These are phyloP conservation scores for Triplophysa rosa DNA, from an alignment of 2,113 vertebrate species.

Conservation along the genomic window DNA sequence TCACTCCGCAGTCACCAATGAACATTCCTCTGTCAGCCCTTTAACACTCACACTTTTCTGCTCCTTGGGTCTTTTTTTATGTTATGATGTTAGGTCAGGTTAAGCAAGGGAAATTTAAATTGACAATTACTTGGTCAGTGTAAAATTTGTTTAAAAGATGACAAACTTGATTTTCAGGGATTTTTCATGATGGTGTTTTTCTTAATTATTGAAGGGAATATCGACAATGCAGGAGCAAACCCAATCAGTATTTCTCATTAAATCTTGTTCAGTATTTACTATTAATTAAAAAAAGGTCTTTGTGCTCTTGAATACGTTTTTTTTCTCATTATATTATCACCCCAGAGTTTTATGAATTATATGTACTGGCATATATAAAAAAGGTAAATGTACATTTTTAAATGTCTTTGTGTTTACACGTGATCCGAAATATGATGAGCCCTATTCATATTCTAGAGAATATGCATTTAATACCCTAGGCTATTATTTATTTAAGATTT, in stretches of 20 bases:
- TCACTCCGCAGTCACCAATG: conserved; percentile 67
- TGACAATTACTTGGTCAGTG: conserved; percentile 12
- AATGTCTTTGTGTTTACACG: neutral
- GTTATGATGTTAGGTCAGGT: neutral
- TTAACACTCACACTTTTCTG: neutral
- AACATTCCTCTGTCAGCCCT: neutral
- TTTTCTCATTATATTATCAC: neutral
- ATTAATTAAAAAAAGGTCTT: neutral
- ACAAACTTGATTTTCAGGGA: neutral
- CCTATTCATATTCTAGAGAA: neutral
- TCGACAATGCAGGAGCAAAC: neutral
- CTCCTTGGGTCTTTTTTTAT: neutral
- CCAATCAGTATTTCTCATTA: conserved; percentile 14
- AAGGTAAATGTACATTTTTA: too few species aligned
- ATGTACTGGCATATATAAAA: too few species aligned
- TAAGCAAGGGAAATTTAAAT: neutral
- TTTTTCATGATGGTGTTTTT: neutral
- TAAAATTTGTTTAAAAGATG: neutral
- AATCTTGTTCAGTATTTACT: conserved; percentile 5
- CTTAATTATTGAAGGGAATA: neutral
- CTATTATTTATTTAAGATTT: neutral
- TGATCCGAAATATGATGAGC: neutral
- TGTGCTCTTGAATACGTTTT: neutral
- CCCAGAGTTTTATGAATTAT: neutral
- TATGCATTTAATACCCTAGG: neutral